Evolutionary conservation across 2,113 vertebrate species (phyloP).

Genomic region (Corapipo altera): DNA sequence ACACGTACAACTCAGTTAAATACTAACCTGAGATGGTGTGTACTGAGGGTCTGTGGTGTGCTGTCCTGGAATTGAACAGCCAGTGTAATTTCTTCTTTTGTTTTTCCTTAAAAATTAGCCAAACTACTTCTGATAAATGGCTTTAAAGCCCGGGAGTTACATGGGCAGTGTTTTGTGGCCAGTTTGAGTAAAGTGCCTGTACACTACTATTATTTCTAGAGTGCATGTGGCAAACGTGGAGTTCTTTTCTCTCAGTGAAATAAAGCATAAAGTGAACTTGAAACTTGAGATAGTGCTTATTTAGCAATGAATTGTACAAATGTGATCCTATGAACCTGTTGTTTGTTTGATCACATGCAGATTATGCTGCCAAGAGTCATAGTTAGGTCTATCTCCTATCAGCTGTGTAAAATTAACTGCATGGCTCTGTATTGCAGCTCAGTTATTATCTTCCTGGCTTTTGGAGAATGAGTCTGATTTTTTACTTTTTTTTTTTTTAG

Average conservation of each 20-base stretch:
- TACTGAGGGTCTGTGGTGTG: neutral
- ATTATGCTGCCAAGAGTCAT: neutral
- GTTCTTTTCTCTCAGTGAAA: neutral
- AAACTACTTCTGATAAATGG: neutral
- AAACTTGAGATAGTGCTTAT: neutral
- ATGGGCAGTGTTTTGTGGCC: neutral
- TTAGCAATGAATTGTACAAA: neutral
- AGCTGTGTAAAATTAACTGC: neutral
- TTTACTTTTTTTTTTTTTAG: neutral
- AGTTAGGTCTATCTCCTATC: neutral
- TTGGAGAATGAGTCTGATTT: neutral
- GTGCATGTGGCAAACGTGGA: neutral
- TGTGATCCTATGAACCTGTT: neutral
- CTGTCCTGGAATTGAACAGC: neutral
- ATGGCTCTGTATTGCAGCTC: neutral
- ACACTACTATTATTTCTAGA: neutral
- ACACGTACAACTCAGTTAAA: accelerated
- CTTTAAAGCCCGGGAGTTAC: neutral
- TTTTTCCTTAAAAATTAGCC: neutral
- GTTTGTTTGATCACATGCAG: neutral
- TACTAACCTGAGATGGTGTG: neutral
- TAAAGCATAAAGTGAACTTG: neutral
- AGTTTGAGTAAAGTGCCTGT: neutral
- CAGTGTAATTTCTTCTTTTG: neutral
- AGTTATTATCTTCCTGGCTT: neutral